These are phyloP conservation scores for Caenorhabditis imperialis DNA, from an alignment of 2,888 invertebrate genomes.

Conservation along the genomic window DNA sequence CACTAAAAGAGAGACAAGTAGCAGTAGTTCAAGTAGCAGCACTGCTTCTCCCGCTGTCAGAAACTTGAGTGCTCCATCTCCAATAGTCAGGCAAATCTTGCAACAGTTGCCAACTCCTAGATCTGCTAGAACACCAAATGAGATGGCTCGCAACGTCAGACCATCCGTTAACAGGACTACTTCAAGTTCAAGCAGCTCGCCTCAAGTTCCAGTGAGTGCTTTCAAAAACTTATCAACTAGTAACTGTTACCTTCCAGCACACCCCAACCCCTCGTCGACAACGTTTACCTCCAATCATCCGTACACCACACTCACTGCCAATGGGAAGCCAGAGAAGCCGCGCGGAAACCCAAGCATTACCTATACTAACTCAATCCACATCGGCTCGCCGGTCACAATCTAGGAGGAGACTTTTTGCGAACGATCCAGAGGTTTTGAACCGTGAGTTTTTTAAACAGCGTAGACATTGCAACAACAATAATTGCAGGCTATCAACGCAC, in stretches of 20 bases:
- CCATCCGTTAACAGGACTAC: neutral
- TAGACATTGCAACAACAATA: too few relatives aligned
- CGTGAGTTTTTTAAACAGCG: conserved; percentile 3
- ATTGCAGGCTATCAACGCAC: conserved; percentile 16
- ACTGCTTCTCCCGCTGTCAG: conserved; percentile 8
- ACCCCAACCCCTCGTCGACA: neutral
- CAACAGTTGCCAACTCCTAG: conserved; percentile 11
- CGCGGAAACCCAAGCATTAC: neutral
- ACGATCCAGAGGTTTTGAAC: conserved; percentile 5
- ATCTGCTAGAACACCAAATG: neutral
- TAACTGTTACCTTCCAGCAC: conserved; percentile 30
- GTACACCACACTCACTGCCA: conserved; percentile 18
- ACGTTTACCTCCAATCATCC: neutral
- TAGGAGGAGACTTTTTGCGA: conserved; percentile 27
- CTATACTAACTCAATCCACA: neutral
- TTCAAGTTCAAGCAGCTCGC: conserved; percentile 18
- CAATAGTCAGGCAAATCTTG: conserved; percentile 15
- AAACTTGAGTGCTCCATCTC: conserved; percentile 7
- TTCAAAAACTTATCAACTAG: neutral
- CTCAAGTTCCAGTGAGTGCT: conserved; percentile 7
- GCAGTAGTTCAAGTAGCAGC: conserved; percentile 24
- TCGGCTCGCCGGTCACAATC: conserved; percentile 23
- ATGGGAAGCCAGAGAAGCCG: conserved; percentile 14
- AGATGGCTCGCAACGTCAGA: conserved; percentile 20
- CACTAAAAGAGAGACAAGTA: conserved; percentile 39